These are phyloP conservation scores for Caenorhabditis plicata DNA, from an alignment of 2,888 invertebrate species.

Conservation along the genomic window DNA sequence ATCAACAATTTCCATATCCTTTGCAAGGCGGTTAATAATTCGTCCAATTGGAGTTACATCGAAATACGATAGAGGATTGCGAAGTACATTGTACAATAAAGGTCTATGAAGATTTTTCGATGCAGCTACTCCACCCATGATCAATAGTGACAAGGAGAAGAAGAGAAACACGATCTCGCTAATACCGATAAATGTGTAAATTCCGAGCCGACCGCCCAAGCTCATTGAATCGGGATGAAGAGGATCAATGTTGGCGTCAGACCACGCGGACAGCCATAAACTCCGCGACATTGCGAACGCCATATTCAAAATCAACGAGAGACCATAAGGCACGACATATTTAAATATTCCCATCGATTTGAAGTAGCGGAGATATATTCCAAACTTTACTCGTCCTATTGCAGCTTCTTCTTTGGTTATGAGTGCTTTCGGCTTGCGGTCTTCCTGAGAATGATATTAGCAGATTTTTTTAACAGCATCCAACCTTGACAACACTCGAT, in stretches of 20 bases:
- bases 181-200: slow-evolving; percentile 57
- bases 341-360: slow-evolving; percentile 55
- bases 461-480: neutral
- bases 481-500: slow-evolving; percentile 10
- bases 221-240: slow-evolving; percentile 31
- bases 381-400: slow-evolving; percentile 57
- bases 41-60: slow-evolving; percentile 63
- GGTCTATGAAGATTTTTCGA: slow-evolving; percentile 58
- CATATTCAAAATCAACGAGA: slow-evolving; percentile 30
- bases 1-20: slow-evolving; percentile 63
- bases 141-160: slow-evolving; percentile 47
- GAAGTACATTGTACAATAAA: slow-evolving; percentile 48
- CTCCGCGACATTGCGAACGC: slow-evolving; percentile 53
- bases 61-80: slow-evolving; percentile 60
- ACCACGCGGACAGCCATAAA: slow-evolving; percentile 63
- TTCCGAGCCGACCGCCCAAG: slow-evolving; percentile 47
- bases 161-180: slow-evolving; percentile 50
- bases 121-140: slow-evolving; percentile 59
- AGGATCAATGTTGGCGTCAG: slow-evolving; percentile 53
- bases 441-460: no score
- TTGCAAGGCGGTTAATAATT: slow-evolving; percentile 60
- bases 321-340: slow-evolving; percentile 42
- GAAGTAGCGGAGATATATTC: slow-evolving; percentile 57
- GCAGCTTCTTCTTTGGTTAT: slow-evolving; percentile 59
- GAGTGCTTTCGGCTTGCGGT: slow-evolving; percentile 25